These are phyloP conservation scores for Arothron firmamentum DNA, from an alignment of 2,113 vertebrate genomes.

Conservation along the genomic window DNA sequence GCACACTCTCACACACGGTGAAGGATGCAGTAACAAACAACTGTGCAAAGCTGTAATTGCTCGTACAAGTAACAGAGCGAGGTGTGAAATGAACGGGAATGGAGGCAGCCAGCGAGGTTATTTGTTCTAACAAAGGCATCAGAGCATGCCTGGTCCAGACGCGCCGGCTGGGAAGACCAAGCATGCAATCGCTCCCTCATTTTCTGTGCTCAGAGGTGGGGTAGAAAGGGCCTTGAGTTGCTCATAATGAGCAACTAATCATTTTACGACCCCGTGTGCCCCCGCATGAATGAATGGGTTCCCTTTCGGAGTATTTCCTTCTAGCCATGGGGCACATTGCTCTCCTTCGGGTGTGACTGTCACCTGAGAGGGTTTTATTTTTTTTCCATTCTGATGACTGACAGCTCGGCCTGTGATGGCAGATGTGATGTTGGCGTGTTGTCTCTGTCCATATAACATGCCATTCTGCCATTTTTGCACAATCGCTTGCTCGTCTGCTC, in stretches of 20 bases:
- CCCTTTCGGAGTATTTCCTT: conserved; percentile 47
- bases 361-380: conserved; percentile 45
- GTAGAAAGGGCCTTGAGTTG: conserved; percentile 12
- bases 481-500: not conserved
- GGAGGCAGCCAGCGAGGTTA: conserved; percentile 55
- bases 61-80: conserved; percentile 58
- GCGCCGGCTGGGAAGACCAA: conserved; percentile 42
- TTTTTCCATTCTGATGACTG: conserved; percentile 4
- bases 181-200: conserved; percentile 39
- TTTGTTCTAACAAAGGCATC: conserved; percentile 55
- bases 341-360: conserved; percentile 51
- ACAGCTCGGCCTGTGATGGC: conserved; percentile 19
- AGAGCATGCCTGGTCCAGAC: conserved; percentile 50
- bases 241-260: conserved; percentile 67
- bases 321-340: conserved; percentile 48
- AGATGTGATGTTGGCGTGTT: too few relatives aligned
- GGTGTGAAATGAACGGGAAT: conserved; percentile 54
- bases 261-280: conserved; percentile 41
- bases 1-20: not conserved
- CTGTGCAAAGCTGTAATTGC: conserved; percentile 40
- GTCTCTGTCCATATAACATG: conserved; percentile 28
- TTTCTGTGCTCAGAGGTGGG: conserved; percentile 14
- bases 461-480: conserved; percentile 27
- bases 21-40: conserved; percentile 33
- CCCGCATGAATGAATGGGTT: conserved; percentile 47